Percentiles rank a stretch among this genome's conserved stretches.
These are phyloP conservation scores for Sakesphorus luctuosus DNA, from an alignment of 2,113 vertebrate genomes.

Conservation along the genomic window DNA sequence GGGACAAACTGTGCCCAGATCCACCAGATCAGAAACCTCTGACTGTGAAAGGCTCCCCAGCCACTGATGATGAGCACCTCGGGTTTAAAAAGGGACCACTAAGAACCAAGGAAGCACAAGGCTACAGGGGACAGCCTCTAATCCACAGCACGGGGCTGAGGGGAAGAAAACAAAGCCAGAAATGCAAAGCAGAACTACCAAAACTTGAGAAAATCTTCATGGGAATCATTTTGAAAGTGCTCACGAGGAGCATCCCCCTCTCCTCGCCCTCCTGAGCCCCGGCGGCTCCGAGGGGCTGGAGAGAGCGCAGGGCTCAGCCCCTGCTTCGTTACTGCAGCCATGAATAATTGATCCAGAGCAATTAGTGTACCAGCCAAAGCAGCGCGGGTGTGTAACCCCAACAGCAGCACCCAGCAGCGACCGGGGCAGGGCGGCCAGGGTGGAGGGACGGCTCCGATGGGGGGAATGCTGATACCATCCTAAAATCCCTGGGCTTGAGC, in stretches of 20 bases:
- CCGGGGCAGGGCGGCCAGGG: fast-evolving
- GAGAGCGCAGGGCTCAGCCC: not conserved
- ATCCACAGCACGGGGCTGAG: not conserved
- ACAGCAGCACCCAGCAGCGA: not conserved
- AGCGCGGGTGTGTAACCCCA: not conserved
- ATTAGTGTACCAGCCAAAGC: not conserved
- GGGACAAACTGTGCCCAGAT: not conserved
- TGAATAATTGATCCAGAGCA: constrained; percentile 42
- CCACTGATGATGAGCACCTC: fast-evolving
- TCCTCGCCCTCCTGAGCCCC: not conserved
- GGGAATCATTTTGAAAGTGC: not conserved
- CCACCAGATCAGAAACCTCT: not conserved
- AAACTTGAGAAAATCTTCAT: not conserved
- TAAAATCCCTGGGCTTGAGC: not conserved
- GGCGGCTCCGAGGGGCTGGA: fast-evolving
- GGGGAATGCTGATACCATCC: fast-evolving
- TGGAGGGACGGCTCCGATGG: fast-evolving
- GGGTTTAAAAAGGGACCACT: not conserved
- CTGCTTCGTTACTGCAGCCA: not conserved
- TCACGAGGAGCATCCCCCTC: fast-evolving
- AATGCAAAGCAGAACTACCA: not conserved
- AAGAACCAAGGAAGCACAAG: not conserved
- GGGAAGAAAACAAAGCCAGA: not conserved
- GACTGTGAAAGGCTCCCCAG: fast-evolving
- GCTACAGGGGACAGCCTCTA: not conserved